Evolutionary conservation across 30 jellyfish, hydroid and myxozoan species (phyloP).

Genomic region (Pseudorhiza aurosa): DNA sequence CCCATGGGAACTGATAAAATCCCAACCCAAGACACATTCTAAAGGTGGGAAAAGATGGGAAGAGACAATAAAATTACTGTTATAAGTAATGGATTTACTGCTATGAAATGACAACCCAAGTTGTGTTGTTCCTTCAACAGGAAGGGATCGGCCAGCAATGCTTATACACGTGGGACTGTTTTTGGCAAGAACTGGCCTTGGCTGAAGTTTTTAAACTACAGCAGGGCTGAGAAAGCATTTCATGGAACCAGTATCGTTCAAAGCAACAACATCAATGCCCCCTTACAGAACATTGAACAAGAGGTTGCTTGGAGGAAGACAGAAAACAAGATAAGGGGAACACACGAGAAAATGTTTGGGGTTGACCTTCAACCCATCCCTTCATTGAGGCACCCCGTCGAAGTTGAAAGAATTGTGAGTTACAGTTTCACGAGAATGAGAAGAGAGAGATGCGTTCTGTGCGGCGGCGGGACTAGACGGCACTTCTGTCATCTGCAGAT

Average conservation of each 20-base stretch:
- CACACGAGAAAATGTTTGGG: background rate
- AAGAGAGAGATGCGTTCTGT: background rate
- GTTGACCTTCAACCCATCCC: no score
- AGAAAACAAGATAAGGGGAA: background rate
- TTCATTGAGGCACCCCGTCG: no score
- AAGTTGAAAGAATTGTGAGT: conserved; percentile 27
- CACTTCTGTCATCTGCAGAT: no score
- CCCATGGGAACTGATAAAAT: conserved; percentile 2
- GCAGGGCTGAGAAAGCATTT: conserved; percentile 18
- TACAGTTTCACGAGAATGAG: background rate
- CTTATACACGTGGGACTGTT: conserved; percentile 16
- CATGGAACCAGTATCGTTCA: conserved; percentile 57
- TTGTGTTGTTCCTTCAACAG: no score
- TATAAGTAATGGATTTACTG: background rate
- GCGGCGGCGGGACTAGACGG: background rate
- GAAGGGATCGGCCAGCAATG: no score
- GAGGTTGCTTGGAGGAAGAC: conserved; percentile 6
- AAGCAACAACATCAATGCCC: conserved; percentile 3
- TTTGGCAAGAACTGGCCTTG: conserved; percentile 11
- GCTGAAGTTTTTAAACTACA: conserved; percentile 6
- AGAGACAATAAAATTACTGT: no score
- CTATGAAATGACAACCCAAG: no score
- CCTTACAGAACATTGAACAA: conserved; percentile 1
- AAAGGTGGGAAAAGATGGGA: conserved; percentile 2
- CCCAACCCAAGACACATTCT: conserved; percentile 10